Evolutionary conservation across 2,888 invertebrate species (phyloP).

Genomic region (Noctua comes): DNA sequence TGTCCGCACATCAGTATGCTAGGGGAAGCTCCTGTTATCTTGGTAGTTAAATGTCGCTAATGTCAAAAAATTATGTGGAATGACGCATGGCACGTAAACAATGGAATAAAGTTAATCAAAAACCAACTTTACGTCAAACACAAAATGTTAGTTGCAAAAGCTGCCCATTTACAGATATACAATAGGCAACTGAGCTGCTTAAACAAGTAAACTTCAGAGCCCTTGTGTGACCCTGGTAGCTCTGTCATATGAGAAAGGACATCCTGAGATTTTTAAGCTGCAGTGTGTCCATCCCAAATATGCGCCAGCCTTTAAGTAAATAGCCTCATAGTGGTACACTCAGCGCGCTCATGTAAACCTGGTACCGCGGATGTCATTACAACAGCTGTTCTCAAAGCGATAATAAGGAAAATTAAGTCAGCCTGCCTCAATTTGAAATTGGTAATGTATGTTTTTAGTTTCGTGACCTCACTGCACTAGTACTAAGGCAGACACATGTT

Average conservation of each 20-base stretch:
- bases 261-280: background rate
- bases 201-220: background rate
- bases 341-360: conserved; percentile 16
- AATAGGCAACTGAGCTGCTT: background rate
- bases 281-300: background rate
- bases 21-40: conserved; percentile 7
- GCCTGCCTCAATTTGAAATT: background rate
- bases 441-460: background rate
- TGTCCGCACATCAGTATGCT: background rate
- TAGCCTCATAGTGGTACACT: background rate
- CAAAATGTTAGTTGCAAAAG: background rate
- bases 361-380: conserved; percentile 22
- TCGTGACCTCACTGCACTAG: conserved; percentile 18
- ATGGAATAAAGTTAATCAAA: background rate
- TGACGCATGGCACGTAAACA: too few relatives aligned
- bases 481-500: conserved; percentile 17
- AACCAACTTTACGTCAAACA: background rate
- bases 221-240: conserved; percentile 24
- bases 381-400: conserved; percentile 13
- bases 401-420: conserved; percentile 5
- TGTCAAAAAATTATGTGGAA: background rate
- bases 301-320: background rate
- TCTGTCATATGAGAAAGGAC: conserved; percentile 11
- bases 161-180: background rate
- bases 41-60: conserved; percentile 10